phyloP scores from a whole-genome alignment of 2,888 invertebrate genomes.

The Gonocerus acuteangulatus region DNA sequence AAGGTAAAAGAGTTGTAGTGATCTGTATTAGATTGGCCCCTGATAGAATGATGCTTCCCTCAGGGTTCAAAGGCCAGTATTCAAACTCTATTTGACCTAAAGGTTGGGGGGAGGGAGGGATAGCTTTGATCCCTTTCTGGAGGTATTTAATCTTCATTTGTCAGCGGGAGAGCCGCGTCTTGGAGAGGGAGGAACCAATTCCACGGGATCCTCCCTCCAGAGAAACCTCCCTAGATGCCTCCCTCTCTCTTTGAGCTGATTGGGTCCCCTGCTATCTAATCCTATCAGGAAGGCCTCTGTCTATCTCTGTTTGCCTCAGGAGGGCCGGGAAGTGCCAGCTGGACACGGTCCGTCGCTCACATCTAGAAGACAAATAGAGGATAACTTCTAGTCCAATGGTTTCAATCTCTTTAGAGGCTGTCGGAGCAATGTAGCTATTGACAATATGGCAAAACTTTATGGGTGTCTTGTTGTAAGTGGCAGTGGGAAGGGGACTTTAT shows the following conservation, averaged over 20 bases:
- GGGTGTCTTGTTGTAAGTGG: no score
- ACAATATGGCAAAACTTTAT: no score
- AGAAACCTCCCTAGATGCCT: constrained; percentile 3
- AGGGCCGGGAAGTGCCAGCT: no score
- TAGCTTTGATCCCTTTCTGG: constrained; percentile 1
- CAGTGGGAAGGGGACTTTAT: no score
- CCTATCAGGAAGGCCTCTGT: no score
- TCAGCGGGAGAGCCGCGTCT: neutral
- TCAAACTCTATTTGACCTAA: neutral
- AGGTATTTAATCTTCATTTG: constrained; percentile 21
- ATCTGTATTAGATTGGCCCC: neutral
- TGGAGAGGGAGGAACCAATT: constrained; percentile 7
- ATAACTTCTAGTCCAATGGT: no score
- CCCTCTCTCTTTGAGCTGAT: neutral
- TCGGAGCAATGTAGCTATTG: no score
- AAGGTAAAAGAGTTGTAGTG: no score
- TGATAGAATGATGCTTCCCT: constrained; percentile 5
- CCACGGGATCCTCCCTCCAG: constrained; percentile 5
- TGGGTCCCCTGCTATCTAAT: neutral
- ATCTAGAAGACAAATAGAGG: no score
- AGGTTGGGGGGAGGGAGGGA: neutral
- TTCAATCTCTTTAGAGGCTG: no score
- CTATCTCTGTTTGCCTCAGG: no score
- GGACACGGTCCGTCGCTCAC: no score
- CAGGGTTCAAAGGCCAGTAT: constrained; percentile 4